Base-by-base conservation (phyloP, 2,888 invertebrate genomes). In the Cynaeus angustus region DNA sequence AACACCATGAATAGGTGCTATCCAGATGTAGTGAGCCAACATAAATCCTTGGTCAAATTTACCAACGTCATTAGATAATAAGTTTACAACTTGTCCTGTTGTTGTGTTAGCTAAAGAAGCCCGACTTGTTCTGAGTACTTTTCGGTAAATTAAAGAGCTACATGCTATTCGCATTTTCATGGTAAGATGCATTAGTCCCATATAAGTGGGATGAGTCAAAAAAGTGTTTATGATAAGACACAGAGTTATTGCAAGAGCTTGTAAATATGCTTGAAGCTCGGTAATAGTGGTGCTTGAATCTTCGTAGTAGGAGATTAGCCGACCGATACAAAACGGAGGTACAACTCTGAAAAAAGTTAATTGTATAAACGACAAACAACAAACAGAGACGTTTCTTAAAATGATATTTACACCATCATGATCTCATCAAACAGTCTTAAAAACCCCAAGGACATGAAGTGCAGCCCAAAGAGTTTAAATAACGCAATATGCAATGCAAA, bases 11-110 rank as follows among this genome's bases (percentile, higher is more conserved):
- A 91, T 80, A 0, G 91, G 91, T 84, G 86, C 90, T 80, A 85
- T 90, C 91, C 85, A 91, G 86, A 96, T 87, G 83, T 95, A 97
- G 85, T 98, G 97, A 3, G 96, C 86, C 83, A 97, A 94, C 74
- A 95, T 90, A 62, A 96, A 90, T 8, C 94, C 94, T 81, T 96
- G 90, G 83, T 99, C 98, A 84, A 98, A 97, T 75, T 91, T 87
- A 77, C 88, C 89, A 8, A 91, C 91, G 81, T 92, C 92, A 76
- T 91, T 92, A 12, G 91, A 90, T 76, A 92, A 82, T 52, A 87
- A 78, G 77, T 86, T 87, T 8, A 86, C 82, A 66, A 84, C 75
- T 73, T 85, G 85, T 30, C 87, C 87, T 1, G 85, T 83, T 0
- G 91, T 90, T 0, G 91, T 90, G 79, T 89, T 85, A 3, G 87